Conservation (phyloP, 1,140 invertebrate genomes). For the Drosophila suzukii region DNA sequence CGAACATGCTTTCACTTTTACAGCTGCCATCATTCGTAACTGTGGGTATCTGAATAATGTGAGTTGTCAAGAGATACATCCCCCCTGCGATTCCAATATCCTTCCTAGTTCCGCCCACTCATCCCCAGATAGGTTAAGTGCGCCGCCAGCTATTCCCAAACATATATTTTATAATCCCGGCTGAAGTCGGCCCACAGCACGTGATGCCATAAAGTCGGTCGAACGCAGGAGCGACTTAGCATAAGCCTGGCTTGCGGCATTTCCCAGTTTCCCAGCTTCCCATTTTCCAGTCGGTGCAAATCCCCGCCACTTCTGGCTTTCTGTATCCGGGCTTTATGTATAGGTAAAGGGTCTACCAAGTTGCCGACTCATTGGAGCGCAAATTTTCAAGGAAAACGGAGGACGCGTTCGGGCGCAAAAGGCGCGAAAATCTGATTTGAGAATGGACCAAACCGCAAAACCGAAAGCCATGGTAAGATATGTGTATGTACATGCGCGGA, state of each 20-base stretch:
- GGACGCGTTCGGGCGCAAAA: slow-evolving; percentile 58
- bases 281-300: slow-evolving; percentile 23
- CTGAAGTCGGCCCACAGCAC: slow-evolving; percentile 36
- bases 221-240: slow-evolving; percentile 50
- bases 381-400: slow-evolving; percentile 57
- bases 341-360: slow-evolving; percentile 17
- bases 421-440: slow-evolving; percentile 57
- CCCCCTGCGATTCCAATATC: slow-evolving; percentile 27
- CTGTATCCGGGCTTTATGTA: slow-evolving; percentile 2
- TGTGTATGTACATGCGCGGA: background rate
- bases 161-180: slow-evolving; percentile 62
- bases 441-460: slow-evolving; percentile 35
- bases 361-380: slow-evolving; percentile 57
- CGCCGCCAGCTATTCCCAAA: slow-evolving; percentile 40
- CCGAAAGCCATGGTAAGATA: slow-evolving; percentile 14
- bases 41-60: slow-evolving; percentile 40
- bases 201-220: slow-evolving; percentile 60
- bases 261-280: slow-evolving; percentile 36
- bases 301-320: background rate
- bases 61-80: slow-evolving; percentile 50
- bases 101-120: slow-evolving; percentile 28
- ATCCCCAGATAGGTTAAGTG: slow-evolving; percentile 44
- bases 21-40: slow-evolving; percentile 10
- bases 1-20: slow-evolving; percentile 69
- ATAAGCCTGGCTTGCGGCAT: slow-evolving; percentile 68